Base-by-base conservation (phyloP, 1,140 invertebrate species). In the Bombyx mori region DNA sequence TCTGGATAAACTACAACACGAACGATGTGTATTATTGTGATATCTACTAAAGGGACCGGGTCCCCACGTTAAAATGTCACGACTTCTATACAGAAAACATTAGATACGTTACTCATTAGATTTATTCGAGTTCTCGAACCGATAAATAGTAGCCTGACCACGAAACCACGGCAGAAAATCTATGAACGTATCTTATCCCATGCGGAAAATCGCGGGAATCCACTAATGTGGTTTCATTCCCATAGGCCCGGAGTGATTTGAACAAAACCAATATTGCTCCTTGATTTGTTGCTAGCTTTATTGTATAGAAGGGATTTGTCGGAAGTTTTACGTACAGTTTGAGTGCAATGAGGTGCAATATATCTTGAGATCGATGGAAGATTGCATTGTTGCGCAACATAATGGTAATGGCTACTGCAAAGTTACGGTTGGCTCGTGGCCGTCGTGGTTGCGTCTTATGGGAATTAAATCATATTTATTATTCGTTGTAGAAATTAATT, bases 191-290 rank as follows among this genome's bases (percentile, higher is more conserved):
- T 82, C 79, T 84, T 79, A 86, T 86, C 78, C 74, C 52, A 60
- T 58, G 57, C 63, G 72, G 71, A 69, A 76, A 75, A 82, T 78
- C 80, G 72, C 61, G 62, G 72, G 79, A 77, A 84, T 80, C 75
- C 72, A 46, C 50, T 58, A 42, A 59, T 80, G 77, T 66, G 79
- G 79, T 83, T 84, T 74, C 66, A 70, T 80, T 83, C 74, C 69
- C 79, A 80, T 78, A 78, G 70, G 69, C 71, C 67, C 58, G 53
- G 52, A 68, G 69, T 78, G 74, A 83, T 82, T 82, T 80, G 77
- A 60, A 60, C 73, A 81, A 84, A 84, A 82, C 79, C 76, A 84
- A 86, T 86, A 83, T 83, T 77, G 67, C 67, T 70, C 63, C 60
- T 70, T 68, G 69, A 69, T 65, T 75, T 69, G 71, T 71, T 74